Percentiles rank a stretch among this genome's conserved stretches.
Conservation (phyloP, 1,140 invertebrate genomes). For the Ganaspis sp. region DNA sequence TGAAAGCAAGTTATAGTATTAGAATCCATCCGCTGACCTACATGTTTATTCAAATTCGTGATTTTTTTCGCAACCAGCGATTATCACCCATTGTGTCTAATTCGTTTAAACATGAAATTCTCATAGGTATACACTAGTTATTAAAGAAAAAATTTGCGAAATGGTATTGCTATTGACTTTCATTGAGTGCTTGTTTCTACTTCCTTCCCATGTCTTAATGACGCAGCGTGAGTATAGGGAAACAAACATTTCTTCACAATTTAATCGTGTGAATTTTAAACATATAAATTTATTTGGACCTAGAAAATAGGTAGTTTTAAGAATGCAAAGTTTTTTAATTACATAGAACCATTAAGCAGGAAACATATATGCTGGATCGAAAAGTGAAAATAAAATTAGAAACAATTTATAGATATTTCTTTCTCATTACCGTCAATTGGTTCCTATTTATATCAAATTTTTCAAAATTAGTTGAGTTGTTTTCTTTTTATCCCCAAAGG, state of each 20-base stretch:
- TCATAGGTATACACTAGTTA: background rate
- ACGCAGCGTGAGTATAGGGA: background rate
- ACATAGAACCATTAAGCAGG: no score
- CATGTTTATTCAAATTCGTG: background rate
- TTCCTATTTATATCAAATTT: no score
- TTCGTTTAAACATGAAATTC: conserved; percentile 3
- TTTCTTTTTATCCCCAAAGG: no score
- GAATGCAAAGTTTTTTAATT: background rate
- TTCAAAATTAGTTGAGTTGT: no score
- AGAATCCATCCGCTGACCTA: background rate
- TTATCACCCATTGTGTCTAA: conserved; percentile 9
- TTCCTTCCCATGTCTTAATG: conserved; percentile 9
- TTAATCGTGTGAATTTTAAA: conserved; percentile 19
- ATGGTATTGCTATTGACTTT: conserved; percentile 18
- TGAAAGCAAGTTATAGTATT: background rate
- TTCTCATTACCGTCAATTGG: no score
- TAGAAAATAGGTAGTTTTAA: background rate
- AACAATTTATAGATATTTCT: no score
- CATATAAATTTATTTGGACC: background rate
- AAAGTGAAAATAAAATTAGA: no score
- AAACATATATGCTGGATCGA: no score
- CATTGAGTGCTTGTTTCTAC: background rate
- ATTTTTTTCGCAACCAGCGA: background rate
- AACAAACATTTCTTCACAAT: background rate
- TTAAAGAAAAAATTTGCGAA: conserved; percentile 18